Base-by-base conservation (phyloP, 2,113 vertebrate species). In the Oryzias javanicus region DNA sequence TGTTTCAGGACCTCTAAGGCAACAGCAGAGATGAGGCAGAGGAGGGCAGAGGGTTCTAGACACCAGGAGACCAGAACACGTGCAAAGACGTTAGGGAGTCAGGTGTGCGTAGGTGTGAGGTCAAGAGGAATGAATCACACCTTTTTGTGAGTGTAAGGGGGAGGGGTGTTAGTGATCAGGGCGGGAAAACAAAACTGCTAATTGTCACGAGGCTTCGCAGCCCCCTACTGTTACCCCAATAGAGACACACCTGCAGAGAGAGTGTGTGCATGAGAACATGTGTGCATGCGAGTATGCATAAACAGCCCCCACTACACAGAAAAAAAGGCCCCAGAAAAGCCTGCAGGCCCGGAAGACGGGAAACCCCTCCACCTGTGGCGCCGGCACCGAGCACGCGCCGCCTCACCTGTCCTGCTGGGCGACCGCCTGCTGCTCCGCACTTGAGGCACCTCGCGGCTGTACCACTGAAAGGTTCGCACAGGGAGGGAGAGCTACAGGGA, bases 321-420 rank as follows among this genome's bases (percentile, higher is more conserved):
- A 67, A 63, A 67, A 63, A 70, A 50, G 5, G 17, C 48, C 78
- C 73, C 77, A 19, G 1, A 55, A 78, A 62, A 76, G 45, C 45
- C 19, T 76, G 73, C 55, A 60, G 64, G 65, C 64, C 65, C 48
- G 64, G 55, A 79, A 12, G 52, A 22, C 6, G 64, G 77, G 51
- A 68, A 69, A 60, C 62, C 64, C 29, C 55, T 67, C 66, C 81
- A 79, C 65, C 76, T 51, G 64, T 60, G 60, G 57, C 70, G 60
- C 17, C n/a, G 60, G 57, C 60, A 50, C 60, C 0, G 72, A 80
- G 63, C 81, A 70, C 60, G 76, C 83, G 76, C 47, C 75, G 73
- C 88, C 96, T 98, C 95, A 98, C 97, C 96, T 99, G 95, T 64
- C 90, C 22, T 42, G 83, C 82, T 82, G 92, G 88, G 74, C 82